phyloP scores from a whole-genome alignment of 2,113 vertebrate genomes.

The Greenwoodochromis staneri region DNA sequence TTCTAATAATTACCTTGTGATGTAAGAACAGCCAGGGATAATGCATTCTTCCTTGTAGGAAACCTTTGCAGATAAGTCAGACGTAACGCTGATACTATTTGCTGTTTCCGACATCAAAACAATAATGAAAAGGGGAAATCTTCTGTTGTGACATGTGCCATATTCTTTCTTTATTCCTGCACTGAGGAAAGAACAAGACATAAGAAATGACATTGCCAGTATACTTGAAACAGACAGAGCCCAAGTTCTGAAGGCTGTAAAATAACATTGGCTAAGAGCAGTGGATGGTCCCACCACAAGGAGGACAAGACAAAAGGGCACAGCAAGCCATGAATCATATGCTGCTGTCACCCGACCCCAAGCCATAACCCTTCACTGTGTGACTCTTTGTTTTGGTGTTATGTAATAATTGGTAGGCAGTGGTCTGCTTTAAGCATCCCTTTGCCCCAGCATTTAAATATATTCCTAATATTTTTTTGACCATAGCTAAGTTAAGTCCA shows the following conservation, averaged over 20 bases:
- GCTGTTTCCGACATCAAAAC: constrained; percentile 6
- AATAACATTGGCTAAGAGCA: constrained; percentile 59
- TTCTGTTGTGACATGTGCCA: constrained; percentile 48
- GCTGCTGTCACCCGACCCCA: constrained; percentile 65
- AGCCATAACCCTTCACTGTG: constrained; percentile 59
- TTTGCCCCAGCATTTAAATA: constrained; percentile 48
- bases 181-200: constrained; percentile 22
- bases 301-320: constrained; percentile 65
- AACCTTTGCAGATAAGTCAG: background rate
- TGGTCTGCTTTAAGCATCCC: constrained; percentile 45
- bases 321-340: constrained; percentile 68
- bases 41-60: background rate
- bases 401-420: constrained; percentile 51
- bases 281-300: constrained; percentile 55
- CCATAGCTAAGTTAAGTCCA: background rate
- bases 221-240: constrained; percentile 26
- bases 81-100: background rate
- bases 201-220: constrained; percentile 51
- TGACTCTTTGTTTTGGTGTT: constrained; percentile 65
- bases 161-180: constrained; percentile 31
- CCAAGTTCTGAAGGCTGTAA: constrained; percentile 45
- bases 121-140: background rate
- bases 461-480: constrained; percentile 22
- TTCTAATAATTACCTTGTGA: background rate
- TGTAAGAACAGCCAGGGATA: background rate